phyloP scores from a whole-genome alignment of 1,140 invertebrate genomes.

The Neodiprion virginianus region DNA sequence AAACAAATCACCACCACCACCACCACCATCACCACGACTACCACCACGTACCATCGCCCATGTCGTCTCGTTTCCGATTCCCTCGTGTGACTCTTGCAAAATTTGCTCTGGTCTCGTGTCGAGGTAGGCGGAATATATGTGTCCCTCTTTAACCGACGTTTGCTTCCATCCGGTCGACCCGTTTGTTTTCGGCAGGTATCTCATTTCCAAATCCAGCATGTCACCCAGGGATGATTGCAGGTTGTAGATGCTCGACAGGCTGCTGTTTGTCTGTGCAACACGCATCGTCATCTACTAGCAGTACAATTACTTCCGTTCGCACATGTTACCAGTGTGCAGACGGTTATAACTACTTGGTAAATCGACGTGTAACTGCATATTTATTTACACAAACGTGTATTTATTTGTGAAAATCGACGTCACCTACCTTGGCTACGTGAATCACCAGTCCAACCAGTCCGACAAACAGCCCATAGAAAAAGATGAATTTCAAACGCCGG shows the following conservation, averaged over 20 bases:
- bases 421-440: background rate
- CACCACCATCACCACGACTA: too few species aligned
- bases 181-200: constrained; percentile 24
- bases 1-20: background rate
- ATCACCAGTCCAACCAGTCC: background rate
- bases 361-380: background rate
- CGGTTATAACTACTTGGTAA: background rate
- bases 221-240: background rate
- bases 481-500: background rate
- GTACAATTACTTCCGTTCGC: too few species aligned
- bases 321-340: too few species aligned
- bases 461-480: background rate
- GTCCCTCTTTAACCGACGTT: constrained; percentile 15
- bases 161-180: constrained; percentile 25
- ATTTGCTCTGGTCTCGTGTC: constrained; percentile 33
- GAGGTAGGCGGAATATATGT: constrained; percentile 34
- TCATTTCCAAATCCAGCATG: constrained; percentile 30
- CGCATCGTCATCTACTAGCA: too few species aligned
- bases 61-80: constrained; percentile 15
- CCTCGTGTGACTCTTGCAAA: constrained; percentile 26
- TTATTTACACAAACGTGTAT: background rate
- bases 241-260: background rate
- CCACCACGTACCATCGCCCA: constrained; percentile 32
- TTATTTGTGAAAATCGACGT: background rate
- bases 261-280: background rate